These are phyloP conservation scores for Dicerorhinus sumatrensis DNA, from an alignment of 2,113 vertebrate species.

Conservation along the genomic window DNA sequence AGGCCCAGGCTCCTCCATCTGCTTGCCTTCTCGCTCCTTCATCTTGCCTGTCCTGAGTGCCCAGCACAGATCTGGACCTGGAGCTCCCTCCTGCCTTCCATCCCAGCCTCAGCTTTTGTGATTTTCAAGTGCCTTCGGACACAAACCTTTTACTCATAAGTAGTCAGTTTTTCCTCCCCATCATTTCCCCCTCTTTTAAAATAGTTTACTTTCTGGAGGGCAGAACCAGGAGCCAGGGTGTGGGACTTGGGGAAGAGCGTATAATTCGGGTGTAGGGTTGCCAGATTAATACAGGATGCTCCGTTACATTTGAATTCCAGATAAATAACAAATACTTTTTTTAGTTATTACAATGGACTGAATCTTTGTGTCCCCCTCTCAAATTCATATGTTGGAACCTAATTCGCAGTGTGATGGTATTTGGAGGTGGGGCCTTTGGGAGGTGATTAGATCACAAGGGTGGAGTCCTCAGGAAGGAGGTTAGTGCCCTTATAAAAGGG, in stretches of 20 bases:
- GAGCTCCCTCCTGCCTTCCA: background rate
- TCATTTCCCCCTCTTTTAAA: background rate
- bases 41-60: background rate
- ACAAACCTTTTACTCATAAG: background rate
- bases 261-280: background rate
- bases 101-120: background rate
- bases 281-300: background rate
- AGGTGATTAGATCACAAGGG: background rate
- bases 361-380: background rate
- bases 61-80: background rate
- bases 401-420: background rate
- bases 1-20: background rate
- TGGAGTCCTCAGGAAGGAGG: background rate
- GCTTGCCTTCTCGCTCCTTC: background rate
- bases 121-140: background rate
- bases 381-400: background rate
- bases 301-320: background rate
- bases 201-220: background rate
- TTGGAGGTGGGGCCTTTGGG: background rate
- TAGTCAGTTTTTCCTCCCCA: background rate
- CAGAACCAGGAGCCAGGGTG: background rate
- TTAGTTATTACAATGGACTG: background rate
- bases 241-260: background rate
- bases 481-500: background rate
- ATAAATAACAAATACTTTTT: background rate